A percentile compares a stretch with the other conserved stretches of the same genome.
phyloP scores from a whole-genome alignment of 2,888 invertebrate species.

The Odontomyia ornata region DNA sequence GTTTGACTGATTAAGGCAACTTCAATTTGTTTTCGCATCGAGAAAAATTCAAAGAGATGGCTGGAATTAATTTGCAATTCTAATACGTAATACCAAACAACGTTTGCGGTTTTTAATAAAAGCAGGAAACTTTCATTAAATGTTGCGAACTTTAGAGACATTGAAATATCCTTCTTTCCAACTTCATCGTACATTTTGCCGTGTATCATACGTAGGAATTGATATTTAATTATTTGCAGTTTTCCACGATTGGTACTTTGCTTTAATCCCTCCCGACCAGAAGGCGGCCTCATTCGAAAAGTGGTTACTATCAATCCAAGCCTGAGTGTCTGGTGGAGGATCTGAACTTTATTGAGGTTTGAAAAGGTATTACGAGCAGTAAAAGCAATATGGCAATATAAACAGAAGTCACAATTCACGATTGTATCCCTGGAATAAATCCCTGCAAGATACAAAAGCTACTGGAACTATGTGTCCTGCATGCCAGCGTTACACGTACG shows the following conservation, averaged over 20 bases:
- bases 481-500: background rate
- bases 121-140: too few relatives aligned
- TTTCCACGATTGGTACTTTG: background rate
- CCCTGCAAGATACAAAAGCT: background rate
- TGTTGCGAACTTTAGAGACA: too few relatives aligned
- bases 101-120: too few relatives aligned
- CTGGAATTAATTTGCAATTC: too few relatives aligned
- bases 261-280: background rate
- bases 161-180: background rate
- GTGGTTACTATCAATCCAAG: background rate
- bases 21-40: too few relatives aligned
- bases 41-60: too few relatives aligned
- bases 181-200: background rate
- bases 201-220: slow-evolving; percentile 33
- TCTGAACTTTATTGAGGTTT: background rate
- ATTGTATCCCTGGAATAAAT: background rate
- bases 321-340: background rate
- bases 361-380: background rate
- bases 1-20: too few relatives aligned
- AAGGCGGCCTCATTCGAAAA: background rate
- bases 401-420: too few relatives aligned
- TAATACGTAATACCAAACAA: too few relatives aligned
- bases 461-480: too few relatives aligned
- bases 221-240: slow-evolving; percentile 33
- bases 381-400: background rate